Percentiles rank a stretch among this genome's conserved stretches.
Evolutionary conservation across 2,113 vertebrate species (phyloP).

Genomic region (Chitala chitala): DNA sequence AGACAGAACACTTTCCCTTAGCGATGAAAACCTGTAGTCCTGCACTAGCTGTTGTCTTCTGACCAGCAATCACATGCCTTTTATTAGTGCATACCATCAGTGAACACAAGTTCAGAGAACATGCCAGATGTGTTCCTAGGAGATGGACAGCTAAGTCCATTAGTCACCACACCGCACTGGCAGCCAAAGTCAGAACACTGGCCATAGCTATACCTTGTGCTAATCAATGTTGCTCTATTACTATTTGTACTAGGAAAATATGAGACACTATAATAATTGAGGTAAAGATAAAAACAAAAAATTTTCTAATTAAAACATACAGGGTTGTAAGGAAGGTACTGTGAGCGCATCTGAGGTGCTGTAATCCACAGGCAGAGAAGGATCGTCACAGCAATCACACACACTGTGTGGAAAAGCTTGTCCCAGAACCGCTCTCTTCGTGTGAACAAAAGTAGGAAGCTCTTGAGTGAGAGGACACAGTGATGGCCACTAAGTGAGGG

Average conservation of each 20-base stretch:
- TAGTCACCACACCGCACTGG: neutral
- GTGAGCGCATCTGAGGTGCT: too few relatives aligned
- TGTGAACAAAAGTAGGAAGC: neutral
- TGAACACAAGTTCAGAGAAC: neutral
- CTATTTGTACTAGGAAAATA: neutral
- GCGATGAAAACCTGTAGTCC: neutral
- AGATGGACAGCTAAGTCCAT: neutral
- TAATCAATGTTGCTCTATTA: neutral
- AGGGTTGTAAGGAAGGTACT: too few relatives aligned
- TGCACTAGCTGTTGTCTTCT: neutral
- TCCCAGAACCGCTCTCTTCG: neutral
- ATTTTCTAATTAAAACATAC: neutral
- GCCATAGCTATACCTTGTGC: too few relatives aligned
- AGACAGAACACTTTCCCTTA: neutral
- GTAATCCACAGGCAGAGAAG: neutral
- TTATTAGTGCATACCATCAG: neutral
- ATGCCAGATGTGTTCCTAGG: conserved; percentile 1
- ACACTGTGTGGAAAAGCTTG: neutral
- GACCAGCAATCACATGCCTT: neutral
- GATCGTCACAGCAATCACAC: neutral
- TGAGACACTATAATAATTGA: neutral
- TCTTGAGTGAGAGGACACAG: neutral
- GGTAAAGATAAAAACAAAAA: neutral
- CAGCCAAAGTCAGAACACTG: too few relatives aligned
- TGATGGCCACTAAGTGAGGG: neutral